A percentile compares a stretch with the other conserved stretches of the same genome.
Evolutionary conservation across 2,888 invertebrate species (phyloP).

Genomic region (Rhagium mordax): DNA sequence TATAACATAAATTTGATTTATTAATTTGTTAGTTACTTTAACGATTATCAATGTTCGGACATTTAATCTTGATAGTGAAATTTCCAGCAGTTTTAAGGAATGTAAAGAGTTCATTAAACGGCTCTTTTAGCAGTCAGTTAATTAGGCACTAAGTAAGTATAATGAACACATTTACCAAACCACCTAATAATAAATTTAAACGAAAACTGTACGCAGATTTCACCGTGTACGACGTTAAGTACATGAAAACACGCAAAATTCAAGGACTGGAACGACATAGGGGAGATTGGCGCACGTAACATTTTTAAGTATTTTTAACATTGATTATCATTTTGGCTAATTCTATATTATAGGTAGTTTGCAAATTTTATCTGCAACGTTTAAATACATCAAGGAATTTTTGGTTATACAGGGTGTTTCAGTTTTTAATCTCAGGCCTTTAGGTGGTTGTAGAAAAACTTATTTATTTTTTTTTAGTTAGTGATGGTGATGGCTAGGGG

Average conservation of each 20-base stretch:
- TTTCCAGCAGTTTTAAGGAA: background rate
- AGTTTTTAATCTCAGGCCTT: too few species aligned
- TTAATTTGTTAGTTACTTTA: background rate
- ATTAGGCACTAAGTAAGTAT: background rate
- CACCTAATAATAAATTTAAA: conserved; percentile 6
- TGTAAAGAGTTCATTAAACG: background rate
- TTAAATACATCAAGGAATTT: too few species aligned
- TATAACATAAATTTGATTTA: too few species aligned
- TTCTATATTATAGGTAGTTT: too few species aligned
- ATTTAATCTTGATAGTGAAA: background rate
- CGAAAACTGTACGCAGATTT: conserved; percentile 4
- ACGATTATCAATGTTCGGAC: background rate
- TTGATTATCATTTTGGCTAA: too few species aligned
- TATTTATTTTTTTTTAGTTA: too few species aligned
- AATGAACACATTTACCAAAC: conserved; percentile 6
- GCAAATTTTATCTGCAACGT: too few species aligned
- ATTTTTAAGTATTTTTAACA: too few species aligned
- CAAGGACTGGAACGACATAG: background rate
- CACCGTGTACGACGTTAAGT: background rate
- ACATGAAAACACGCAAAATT: background rate
- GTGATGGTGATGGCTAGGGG: too few species aligned
- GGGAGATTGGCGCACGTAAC: background rate
- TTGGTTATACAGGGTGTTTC: too few species aligned
- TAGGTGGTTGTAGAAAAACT: too few species aligned
- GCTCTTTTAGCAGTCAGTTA: background rate